Base-by-base conservation (phyloP, 2,797 vertebrate species). In the Takifugu ocellatus region DNA sequence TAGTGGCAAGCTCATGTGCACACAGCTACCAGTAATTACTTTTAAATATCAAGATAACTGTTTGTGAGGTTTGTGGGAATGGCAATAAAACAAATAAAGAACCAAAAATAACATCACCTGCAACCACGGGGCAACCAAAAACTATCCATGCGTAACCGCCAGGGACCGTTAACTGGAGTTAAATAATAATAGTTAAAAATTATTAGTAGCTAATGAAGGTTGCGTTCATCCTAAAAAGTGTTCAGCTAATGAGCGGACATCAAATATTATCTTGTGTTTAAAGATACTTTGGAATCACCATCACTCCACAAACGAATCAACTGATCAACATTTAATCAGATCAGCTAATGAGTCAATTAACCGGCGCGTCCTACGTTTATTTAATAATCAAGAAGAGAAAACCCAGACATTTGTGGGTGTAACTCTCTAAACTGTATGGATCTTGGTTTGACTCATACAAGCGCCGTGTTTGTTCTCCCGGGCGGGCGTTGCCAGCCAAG, bases 401-500 rank as follows among this genome's bases (percentile, higher is more conserved):
- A 10, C 31, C 31, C 10, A 33, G 10, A 33, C 8, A 33, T 33
- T 9, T 33, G 31, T 33, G 31, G 31, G 7, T 33, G 31, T 33
- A 33, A 33, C 31, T 33, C 7, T 33, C 7, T 33, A 10, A 10
- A 33, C 31, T 33, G 31, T 33, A 33, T 8, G 31, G 2, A 33
- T 10, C 10, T 33, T 33, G 9, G 8, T 9, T 7, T 33, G 31
- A 33, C 31, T n/a, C 17, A 46, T 21, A 17, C 44, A 46, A 46
- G 17, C 10, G 36, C 11, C 6, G 16, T 9, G 44, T 21, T 21
- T 21, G 44, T 46, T 61, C 51, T 85, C 71, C 62, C 80, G 76
- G 76, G 79, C 73, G 84, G 86, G 86, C 87, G 87, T 85, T 83
- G 86, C 63, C 72, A 81, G 74, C 81, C 78, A 33, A 78, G 67